Base-by-base conservation (phyloP, 2,888 invertebrate genomes). In the Machimus atricapillus region DNA sequence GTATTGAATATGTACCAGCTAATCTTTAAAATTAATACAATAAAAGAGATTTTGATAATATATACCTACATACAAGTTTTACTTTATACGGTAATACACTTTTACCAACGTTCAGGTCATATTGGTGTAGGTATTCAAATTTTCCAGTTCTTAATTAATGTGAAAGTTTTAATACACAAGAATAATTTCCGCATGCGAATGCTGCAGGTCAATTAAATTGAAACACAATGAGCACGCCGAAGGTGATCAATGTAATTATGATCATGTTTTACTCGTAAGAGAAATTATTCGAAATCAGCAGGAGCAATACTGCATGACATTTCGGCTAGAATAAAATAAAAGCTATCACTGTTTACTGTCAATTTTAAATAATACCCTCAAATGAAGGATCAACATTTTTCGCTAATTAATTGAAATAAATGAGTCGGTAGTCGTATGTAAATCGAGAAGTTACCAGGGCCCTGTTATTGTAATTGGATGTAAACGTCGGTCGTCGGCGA, bases 351-450 rank as follows among this genome's bases (percentile, higher is more conserved):
- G 23, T 66, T 66, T 23, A 19, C 27, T 66, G 66, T 9, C 2
- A 66, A 27, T 23, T 66, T 66, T 66, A 66, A 66, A 27, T 66
- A 66, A 66, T 27, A 27, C 66, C 27, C 66, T 27, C 27, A 66
- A 66, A 66, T 23, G 66, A 66, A 14, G 27, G 79, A 79, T 79
- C 79, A 79, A 34, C 79, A 31, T 52, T 52, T 34, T 79, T 31
- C 27, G 79, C 16, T 19, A 79, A 79, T 79, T 79, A 79, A 79
- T 78, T 79, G 46, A 79, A 79, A 52, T 79, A 27, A 79, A 79
- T 79, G 46, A 31, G 7, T 52, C 52, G 52, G 52, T 16, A 56
- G 79, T 79, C 27, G 27, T n/a, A 79, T 52, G 52, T 79, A 79
- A 79, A 52, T 79, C 79, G 31, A 46, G 46, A 46, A 79, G 52